phyloP scores from a whole-genome alignment of 2,113 vertebrate genomes.

The Pelecanus crispus region DNA sequence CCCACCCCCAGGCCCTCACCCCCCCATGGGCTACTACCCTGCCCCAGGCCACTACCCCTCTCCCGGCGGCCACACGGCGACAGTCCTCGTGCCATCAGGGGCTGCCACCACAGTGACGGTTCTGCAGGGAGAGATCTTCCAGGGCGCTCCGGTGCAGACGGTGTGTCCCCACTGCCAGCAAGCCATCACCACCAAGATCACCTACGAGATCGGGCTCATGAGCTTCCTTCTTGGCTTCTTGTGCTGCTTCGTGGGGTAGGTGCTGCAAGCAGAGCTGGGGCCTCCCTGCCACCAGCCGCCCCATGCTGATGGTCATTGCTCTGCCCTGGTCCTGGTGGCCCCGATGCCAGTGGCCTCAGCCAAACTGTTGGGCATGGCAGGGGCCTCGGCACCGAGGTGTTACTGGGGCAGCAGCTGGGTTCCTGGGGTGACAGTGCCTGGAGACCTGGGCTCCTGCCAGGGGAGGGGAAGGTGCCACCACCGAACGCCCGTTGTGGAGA shows the following conservation, averaged over 20 bases:
- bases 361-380: fast-evolving
- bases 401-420: neutral
- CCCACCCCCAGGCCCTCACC: constrained; percentile 67
- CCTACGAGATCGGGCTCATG: constrained; percentile 92
- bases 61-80: constrained; percentile 83
- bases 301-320: fast-evolving
- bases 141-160: constrained; percentile 89
- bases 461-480: neutral
- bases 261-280: neutral
- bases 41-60: constrained; percentile 79
- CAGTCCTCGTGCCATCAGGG: constrained; percentile 86
- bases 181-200: constrained; percentile 92
- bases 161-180: constrained; percentile 98
- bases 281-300: neutral
- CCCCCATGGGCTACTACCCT: constrained; percentile 77
- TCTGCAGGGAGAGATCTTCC: constrained; percentile 96
- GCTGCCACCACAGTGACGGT: constrained; percentile 91
- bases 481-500: no score
- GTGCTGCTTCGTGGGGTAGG: constrained; percentile 96
- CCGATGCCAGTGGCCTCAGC: neutral
- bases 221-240: constrained; percentile 95
- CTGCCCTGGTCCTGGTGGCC: neutral
- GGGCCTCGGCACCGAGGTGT: neutral
- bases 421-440: neutral
- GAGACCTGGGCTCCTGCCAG: neutral